These are phyloP conservation scores for Pelecanoides urinatrix DNA, from an alignment of 2,113 vertebrate genomes.

Conservation along the genomic window DNA sequence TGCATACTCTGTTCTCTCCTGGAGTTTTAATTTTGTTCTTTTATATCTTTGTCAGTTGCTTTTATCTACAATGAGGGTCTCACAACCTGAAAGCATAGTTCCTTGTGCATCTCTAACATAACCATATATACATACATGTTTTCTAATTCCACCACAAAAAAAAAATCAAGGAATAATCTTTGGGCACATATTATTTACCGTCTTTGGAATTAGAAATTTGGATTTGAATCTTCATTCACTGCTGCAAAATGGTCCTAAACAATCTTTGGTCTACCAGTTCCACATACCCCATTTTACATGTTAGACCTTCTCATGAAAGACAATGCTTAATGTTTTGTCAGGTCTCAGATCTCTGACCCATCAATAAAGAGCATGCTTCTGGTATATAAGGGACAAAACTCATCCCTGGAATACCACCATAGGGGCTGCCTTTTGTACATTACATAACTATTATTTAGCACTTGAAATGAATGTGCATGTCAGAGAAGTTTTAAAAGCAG, in stretches of 20 bases:
- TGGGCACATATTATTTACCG: background rate
- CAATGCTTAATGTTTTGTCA: background rate
- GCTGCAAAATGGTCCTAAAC: background rate
- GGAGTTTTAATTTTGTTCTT: constrained; percentile 30
- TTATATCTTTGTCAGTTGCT: constrained; percentile 44
- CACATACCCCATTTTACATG: background rate
- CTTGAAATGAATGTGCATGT: background rate
- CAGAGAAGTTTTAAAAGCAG: background rate
- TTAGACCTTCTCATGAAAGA: background rate
- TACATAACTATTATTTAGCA: constrained; percentile 1
- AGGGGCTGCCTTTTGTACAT: background rate
- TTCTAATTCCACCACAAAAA: background rate
- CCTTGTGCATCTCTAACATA: background rate
- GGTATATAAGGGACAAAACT: background rate
- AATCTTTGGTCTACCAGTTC: background rate
- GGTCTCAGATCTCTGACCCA: background rate
- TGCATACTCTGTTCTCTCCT: background rate
- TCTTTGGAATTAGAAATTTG: background rate
- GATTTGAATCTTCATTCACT: background rate
- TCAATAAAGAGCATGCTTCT: background rate
- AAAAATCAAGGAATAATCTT: background rate
- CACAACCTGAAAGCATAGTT: background rate
- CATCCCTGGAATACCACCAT: background rate
- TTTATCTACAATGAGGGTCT: constrained; percentile 14
- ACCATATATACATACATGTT: background rate